Base-by-base conservation (phyloP, 1,140 invertebrate species). In the Venturia canescens region DNA sequence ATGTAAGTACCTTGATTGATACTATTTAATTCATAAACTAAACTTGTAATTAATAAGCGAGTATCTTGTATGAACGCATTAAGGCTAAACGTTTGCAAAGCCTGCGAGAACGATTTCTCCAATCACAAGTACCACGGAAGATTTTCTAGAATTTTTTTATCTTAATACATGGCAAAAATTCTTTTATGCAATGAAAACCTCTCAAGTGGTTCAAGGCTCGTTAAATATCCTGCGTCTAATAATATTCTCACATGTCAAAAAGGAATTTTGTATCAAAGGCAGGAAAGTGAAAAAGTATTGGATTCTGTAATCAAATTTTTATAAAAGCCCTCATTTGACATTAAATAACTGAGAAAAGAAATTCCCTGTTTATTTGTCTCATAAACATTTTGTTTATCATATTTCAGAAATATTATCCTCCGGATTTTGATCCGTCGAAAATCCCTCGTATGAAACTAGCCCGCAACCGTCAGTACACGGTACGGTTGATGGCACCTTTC, bases 371-470 rank as follows among this genome's bases (percentile, higher is more conserved):
- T 74, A 7, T 34, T 3, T 34, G 31, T 34, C 31, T 34, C 31
- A 34, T 34, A 34, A 34, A 34, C 3, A 44, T 11, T 44, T 5
- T 44, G 1, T 44, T 38, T 83, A 75, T 82, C 79, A 7, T 85
- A 87, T 93, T 94, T 81, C 89, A 99, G 97, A 99, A 99, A 98
- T 99, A 99, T 90, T 99, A 99, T 93, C 99, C 99, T 0, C 98
- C 99, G 87, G 99, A 99, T 94, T 99, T 99, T 91, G 99, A 99
- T 96, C 99, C 99, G 0, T 97, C 97, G 23, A 99, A 99, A 93
- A 99, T 99, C 31, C 98, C 99, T 85, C 97, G 98, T 80, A 97
- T 98, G 93, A 98, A 98, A 95, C 94, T 98, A 87, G 95, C 97
- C 31, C 97, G 97, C 90, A 99, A 99, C 92, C 92, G 97, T n/a